Base-by-base conservation (phyloP, 2,888 invertebrate species). In the Latrodectus hesperus region DNA sequence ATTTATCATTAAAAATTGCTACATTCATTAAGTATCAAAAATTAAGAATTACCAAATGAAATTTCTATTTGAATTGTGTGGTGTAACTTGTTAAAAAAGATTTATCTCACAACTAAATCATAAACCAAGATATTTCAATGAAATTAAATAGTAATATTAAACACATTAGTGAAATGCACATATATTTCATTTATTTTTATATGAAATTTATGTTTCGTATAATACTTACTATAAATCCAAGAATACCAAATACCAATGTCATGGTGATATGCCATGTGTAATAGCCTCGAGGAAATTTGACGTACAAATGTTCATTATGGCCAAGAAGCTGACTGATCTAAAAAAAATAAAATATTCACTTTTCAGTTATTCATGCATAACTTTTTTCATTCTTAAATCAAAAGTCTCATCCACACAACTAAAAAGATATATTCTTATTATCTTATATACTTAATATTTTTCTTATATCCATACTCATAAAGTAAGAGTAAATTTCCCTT, bases 241-340 rank as follows among this genome's bases (percentile, higher is more conserved):
- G 67, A 0, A 83, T 9, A 1, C 86, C 83, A 64, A 86, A 89
- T 1, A 70, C 52, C 12, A 84, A 38, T 1, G 89, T 86, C 89
- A 84, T 79, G 16, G 86, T 65, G 10, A 89, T 51, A 90, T 93
- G 93, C 92, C 93, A 93, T 38, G 91, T 90, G 90, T 92, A 91
- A 78, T 93, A 91, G 12, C 93, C 93, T 64, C 91, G 91, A 0
- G 93, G 93, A 71, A 93, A 91, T 83, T 91, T 91, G 84, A 93
- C 91, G 90, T 93, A 93, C 84, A 94, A 91, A 91, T 93, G 93
- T 90, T 94, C 94, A 91, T 93, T 93, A 91, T 93, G 93, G 60
- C 94, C 94, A 84, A 94, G 91, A 74, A 94, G 93, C 91, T 94
- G 94, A 85, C 93, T 93, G 84, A 94, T 92, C 93, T 93, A 81